phyloP scores from a whole-genome alignment of 2,888 invertebrate genomes.

The Tetragonisca angustula region DNA sequence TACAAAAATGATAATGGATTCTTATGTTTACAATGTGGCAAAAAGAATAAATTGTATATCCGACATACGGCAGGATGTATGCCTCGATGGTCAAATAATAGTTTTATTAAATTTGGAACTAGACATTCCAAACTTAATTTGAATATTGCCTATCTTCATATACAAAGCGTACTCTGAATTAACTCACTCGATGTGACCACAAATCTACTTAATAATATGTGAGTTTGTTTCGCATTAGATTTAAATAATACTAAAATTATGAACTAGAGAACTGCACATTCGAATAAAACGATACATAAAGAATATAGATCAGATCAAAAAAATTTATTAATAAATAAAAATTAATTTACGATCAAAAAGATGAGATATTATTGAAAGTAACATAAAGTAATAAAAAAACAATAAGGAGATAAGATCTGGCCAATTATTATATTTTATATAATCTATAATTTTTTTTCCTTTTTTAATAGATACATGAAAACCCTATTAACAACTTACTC shows the following conservation, averaged over 20 bases:
- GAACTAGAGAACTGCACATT: background rate
- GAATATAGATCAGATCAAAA: background rate
- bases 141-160: conserved; percentile 1
- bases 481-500: conserved; percentile 11
- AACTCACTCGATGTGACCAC: background rate
- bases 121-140: background rate
- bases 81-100: background rate
- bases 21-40: too few species aligned
- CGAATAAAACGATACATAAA: background rate
- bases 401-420: background rate
- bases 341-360: background rate
- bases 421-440: conserved; percentile 7
- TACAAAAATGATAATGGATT: too few species aligned
- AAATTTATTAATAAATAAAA: background rate
- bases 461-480: conserved; percentile 5
- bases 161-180: background rate
- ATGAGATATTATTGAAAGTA: background rate
- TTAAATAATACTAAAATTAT: background rate
- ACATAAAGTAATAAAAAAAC: background rate
- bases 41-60: background rate
- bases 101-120: conserved; percentile 11
- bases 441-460: conserved; percentile 10
- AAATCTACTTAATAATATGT: background rate
- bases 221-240: background rate
- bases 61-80: conserved; percentile 8